A percentile compares a stretch with the other conserved stretches of the same genome.
Conservation (phyloP, 2,888 invertebrate species). For the Pantelozetes paolii region DNA sequence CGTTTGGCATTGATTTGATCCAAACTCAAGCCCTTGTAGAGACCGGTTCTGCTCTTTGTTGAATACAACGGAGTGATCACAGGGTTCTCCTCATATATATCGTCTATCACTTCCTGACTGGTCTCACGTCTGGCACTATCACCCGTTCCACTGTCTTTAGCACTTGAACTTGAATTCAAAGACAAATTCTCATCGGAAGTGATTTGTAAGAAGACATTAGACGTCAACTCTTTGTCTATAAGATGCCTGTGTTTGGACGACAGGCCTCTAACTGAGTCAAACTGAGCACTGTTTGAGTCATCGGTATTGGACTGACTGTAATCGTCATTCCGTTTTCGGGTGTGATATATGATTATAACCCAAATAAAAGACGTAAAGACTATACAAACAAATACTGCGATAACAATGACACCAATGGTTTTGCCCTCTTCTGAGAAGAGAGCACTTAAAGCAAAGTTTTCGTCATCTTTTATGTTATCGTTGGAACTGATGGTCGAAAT, state of each 20-base stretch:
- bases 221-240: neutral
- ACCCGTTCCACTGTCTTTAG: conserved; percentile 46
- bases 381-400: conserved; percentile 82
- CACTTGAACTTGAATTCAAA: conserved; percentile 7
- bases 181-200: conserved; percentile 11
- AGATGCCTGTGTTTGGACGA: neutral
- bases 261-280: neutral
- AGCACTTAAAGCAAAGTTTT: neutral
- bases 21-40: conserved; percentile 25
- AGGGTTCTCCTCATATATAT: neutral
- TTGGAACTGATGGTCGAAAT: neutral
- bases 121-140: conserved; percentile 45
- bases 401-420: conserved; percentile 79
- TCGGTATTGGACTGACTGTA: conserved; percentile 31
- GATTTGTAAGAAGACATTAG: conserved; percentile 32
- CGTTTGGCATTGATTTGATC: conserved; percentile 30
- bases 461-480: neutral
- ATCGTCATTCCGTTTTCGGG: conserved; percentile 44
- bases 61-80: neutral
- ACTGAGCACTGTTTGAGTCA: conserved; percentile 23
- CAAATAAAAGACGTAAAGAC: conserved; percentile 85
- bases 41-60: neutral
- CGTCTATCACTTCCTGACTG: conserved; percentile 41
- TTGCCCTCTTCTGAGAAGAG: conserved; percentile 50
- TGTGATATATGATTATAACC: conserved; percentile 65